A percentile compares a stretch with the other conserved stretches of the same genome.
Conservation (phyloP, 2,797 vertebrate genomes). For the Remorina albescens region DNA sequence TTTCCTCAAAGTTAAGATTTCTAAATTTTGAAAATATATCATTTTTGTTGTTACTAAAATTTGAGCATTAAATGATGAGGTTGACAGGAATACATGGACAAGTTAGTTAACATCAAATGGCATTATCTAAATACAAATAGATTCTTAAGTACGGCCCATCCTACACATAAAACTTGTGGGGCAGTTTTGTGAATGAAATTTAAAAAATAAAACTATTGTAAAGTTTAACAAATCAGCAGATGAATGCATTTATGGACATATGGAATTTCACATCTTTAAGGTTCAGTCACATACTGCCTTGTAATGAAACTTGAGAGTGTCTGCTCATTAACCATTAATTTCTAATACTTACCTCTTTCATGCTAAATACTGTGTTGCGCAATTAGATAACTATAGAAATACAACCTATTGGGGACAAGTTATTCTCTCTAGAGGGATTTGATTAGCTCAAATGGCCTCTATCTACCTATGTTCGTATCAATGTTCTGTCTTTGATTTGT, state of each 20-base stretch:
- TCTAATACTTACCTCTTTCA: conserved; percentile 52
- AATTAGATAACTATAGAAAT: conserved; percentile 25
- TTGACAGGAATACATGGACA: too few relatives aligned
- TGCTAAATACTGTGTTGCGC: conserved; percentile 35
- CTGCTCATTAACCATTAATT: conserved; percentile 61
- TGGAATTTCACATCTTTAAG: conserved; percentile 4
- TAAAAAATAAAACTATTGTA: not conserved
- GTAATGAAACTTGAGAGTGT: conserved; percentile 27
- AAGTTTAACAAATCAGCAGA: not conserved
- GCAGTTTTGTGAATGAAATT: not conserved
- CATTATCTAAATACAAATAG: not conserved
- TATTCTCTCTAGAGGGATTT: not conserved
- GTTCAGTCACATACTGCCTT: not conserved
- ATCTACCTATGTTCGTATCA: not conserved
- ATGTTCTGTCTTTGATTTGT: not conserved
- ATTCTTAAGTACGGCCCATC: not conserved
- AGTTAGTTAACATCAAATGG: too few relatives aligned
- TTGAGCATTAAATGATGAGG: too few relatives aligned
- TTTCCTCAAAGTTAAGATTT: too few relatives aligned
- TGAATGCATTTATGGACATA: not conserved
- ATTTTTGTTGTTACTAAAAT: too few relatives aligned
- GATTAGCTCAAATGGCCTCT: not conserved
- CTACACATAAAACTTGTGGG: not conserved
- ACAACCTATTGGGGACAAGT: conserved; percentile 28
- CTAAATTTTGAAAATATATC: too few relatives aligned